Percentiles rank a stretch among this genome's conserved stretches.
Evolutionary conservation across 2,113 vertebrate species (phyloP).

Genomic region (Thomomys bottae): DNA sequence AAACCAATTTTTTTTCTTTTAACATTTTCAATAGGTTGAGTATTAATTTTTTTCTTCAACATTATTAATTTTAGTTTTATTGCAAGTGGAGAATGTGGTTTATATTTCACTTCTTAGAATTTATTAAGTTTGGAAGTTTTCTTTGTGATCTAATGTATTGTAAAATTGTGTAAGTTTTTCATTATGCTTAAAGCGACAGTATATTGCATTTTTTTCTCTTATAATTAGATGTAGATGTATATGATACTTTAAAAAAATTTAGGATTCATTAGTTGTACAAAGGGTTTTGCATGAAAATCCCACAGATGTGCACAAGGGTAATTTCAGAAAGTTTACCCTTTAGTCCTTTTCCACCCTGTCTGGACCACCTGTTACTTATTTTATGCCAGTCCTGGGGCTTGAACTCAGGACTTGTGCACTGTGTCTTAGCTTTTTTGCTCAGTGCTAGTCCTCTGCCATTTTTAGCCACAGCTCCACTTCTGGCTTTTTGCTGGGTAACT

Average conservation of each 20-base stretch:
- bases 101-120: constrained; percentile 36
- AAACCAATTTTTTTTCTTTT: constrained; percentile 25
- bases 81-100: constrained; percentile 40
- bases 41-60: constrained; percentile 56
- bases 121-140: constrained; percentile 33
- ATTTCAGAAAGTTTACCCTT: too few relatives aligned
- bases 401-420: too few relatives aligned
- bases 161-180: neutral
- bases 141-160: constrained; percentile 6
- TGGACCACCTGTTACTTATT: neutral
- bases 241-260: neutral
- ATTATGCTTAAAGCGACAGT: neutral
- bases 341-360: neutral
- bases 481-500: too few relatives aligned
- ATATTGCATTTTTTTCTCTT: neutral
- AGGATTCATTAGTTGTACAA: too few relatives aligned
- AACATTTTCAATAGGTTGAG: constrained; percentile 48
- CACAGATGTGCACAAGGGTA: too few relatives aligned
- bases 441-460: too few relatives aligned
- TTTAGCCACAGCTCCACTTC: too few relatives aligned
- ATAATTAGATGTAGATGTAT: neutral
- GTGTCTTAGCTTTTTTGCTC: too few relatives aligned
- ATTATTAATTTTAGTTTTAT: constrained; percentile 69
- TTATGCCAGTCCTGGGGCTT: too few relatives aligned
- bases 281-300: too few relatives aligned